Evolutionary conservation across 1,140 invertebrate genomes (phyloP), one percentile per base, ranked within the genome.

Genomic region (Mesaphorura yosii): DNA sequence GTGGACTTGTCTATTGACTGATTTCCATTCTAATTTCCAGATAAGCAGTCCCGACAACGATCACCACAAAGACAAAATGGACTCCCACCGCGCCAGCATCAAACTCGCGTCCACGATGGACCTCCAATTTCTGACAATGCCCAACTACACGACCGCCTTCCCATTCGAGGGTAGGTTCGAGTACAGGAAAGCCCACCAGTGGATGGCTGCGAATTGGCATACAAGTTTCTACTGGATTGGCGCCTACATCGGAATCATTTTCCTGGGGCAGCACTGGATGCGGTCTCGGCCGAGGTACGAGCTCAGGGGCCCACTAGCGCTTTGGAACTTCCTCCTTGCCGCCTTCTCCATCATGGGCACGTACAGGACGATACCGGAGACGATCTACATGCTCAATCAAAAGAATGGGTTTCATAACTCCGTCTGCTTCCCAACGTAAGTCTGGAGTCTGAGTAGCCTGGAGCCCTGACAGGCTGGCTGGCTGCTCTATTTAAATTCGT

Each of bases 151-250:
- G 4, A 62, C 55, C 26, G 45, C 53, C n/a, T 58, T 62, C 42
- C 53, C 58, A 14, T 62, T 62, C 48, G 59, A 62, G 26, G 40
- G 56, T 38, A 58, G 58, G 20, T 62, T 62, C 29, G 56, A 62
- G 19, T 44, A 50, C 23, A 23, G 55, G 5, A 23, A 40, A 22
- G 26, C 52, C 2, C 40, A 54, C 10, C 46, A 69, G 47, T 78
- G 76, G 72, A 78, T 78, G 76, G 63, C 69, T 25, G 62, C 69
- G 26, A 72, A 78, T 61, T 79, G 77, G 77, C 68, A 71, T 51
- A 72, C 73, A 27, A 53, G 48, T 46, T 69, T 78, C 50, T 67
- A 67, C 51, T 64, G 60, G 34, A 68, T 72, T 2, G 45, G 40
- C 1, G 37, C 42, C 6, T 64, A 64, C 51, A 44, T 62, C 25